A percentile compares a stretch with the other conserved stretches of the same genome.
Evolutionary conservation across 2,888 invertebrate genomes (phyloP).

Genomic region (Camptogramma bilineatum): DNA sequence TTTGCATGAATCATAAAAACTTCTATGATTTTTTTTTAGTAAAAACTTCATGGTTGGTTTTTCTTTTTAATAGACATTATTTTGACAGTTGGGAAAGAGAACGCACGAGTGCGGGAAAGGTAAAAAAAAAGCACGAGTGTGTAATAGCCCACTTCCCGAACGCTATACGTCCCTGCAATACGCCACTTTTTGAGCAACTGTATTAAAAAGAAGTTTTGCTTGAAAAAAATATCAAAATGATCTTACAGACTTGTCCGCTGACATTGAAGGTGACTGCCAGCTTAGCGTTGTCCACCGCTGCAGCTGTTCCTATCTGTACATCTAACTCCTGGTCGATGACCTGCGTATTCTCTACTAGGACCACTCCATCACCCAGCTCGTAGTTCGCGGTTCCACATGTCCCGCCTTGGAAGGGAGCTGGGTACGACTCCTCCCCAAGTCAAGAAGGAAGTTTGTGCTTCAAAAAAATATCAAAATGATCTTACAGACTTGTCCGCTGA

Average conservation of each 20-base stretch:
- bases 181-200: no score
- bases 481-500: conserved; percentile 33
- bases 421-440: conserved; percentile 62
- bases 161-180: no score
- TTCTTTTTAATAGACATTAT: no score
- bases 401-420: conserved; percentile 67
- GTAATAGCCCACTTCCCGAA: no score
- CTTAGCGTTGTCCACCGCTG: conserved; percentile 59
- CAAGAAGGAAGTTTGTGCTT: no score
- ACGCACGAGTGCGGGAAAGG: no score
- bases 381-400: conserved; percentile 67
- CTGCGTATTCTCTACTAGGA: conserved; percentile 67
- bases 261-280: conserved; percentile 47
- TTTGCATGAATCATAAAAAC: no score
- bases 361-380: conserved; percentile 46
- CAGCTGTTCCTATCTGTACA: conserved; percentile 61
- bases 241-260: conserved; percentile 31
- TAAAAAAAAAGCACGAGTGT: no score
- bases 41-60: no score
- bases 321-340: conserved; percentile 62
- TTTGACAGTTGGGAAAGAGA: no score
- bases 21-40: no score
- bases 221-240: neutral
- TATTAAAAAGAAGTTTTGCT: no score
- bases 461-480: neutral